Percentiles rank a stretch among this genome's conserved stretches.
Conservation (phyloP, 2,888 invertebrate genomes). For the Mesorhabditis spiculigera region DNA sequence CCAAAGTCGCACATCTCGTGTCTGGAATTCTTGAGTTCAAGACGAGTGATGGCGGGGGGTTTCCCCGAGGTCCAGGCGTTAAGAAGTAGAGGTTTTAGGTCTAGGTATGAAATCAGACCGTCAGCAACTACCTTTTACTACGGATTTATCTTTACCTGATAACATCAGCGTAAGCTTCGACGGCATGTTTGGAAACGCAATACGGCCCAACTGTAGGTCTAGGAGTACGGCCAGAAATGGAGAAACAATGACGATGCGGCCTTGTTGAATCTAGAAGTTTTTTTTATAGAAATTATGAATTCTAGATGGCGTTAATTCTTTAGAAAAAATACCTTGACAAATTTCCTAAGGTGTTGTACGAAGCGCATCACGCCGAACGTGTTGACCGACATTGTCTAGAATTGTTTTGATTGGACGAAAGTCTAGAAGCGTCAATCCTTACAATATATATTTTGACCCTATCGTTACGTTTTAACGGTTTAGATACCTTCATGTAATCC, state of each 20-base stretch:
- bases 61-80: not conserved
- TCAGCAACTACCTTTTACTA: not conserved
- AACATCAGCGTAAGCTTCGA: conserved; percentile 50
- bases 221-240: conserved; percentile 58
- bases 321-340: conserved; percentile 30
- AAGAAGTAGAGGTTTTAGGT: not conserved
- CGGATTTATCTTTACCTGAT: no score
- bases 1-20: conserved; percentile 45
- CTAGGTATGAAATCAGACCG: conserved; percentile 8
- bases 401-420: no score
- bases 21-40: conserved; percentile 23
- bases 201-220: conserved; percentile 51
- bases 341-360: conserved; percentile 42
- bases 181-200: conserved; percentile 50
- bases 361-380: conserved; percentile 58
- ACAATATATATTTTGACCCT: no score
- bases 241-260: conserved; percentile 61
- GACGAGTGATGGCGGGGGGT: not conserved
- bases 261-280: conserved; percentile 23
- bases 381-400: conserved; percentile 48
- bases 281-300: not conserved
- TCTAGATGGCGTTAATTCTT: conserved; percentile 12
- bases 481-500: conserved; percentile 56
- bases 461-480: no score
- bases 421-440: no score